Evolutionary conservation across 2,888 invertebrate species (phyloP).

Genomic region (Diarsia mendica): DNA sequence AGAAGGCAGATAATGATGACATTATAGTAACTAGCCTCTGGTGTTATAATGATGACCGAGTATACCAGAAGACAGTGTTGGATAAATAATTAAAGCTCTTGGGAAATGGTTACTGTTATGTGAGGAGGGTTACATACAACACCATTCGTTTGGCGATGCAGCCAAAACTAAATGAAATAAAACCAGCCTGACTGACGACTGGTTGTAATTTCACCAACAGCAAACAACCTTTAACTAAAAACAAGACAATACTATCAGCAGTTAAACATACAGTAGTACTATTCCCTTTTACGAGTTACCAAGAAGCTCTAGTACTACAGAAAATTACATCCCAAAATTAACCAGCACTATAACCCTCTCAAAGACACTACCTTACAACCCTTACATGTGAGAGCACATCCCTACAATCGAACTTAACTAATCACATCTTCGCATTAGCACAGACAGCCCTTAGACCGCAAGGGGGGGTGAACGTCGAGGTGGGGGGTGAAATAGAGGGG

Average conservation of each 20-base stretch:
- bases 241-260: not conserved
- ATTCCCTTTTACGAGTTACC: slow-evolving; percentile 3
- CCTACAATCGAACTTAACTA: slow-evolving; percentile 56
- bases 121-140: not conserved
- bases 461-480: not conserved
- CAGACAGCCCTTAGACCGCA: slow-evolving; percentile 55
- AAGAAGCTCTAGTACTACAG: not conserved
- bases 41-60: too few relatives aligned
- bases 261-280: not conserved
- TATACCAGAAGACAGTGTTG: not conserved
- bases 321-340: slow-evolving; percentile 17
- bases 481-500: not conserved
- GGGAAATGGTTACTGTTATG: not conserved
- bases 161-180: not conserved
- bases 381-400: slow-evolving; percentile 30
- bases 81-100: not conserved
- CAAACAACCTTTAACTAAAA: not conserved
- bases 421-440: slow-evolving; percentile 52
- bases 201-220: not conserved
- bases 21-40: not conserved
- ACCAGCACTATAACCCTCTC: slow-evolving; percentile 25
- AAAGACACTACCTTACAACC: slow-evolving; percentile 7
- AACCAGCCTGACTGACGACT: not conserved
- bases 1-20: not conserved
- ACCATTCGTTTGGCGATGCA: not conserved